A percentile compares a stretch with the other conserved stretches of the same genome.
Evolutionary conservation across 2,888 invertebrate genomes (phyloP).

Genomic region (Heliconius erato): DNA sequence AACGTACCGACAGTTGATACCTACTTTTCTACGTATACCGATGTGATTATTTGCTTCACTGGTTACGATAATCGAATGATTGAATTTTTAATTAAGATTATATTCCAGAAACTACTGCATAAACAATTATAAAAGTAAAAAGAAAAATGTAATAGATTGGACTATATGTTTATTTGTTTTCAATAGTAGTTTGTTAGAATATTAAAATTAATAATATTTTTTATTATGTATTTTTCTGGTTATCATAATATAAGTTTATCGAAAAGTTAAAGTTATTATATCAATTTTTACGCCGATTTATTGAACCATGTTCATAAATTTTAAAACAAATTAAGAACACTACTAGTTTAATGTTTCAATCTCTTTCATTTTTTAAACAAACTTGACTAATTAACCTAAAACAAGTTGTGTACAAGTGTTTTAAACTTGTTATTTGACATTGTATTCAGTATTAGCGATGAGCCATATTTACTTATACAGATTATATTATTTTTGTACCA

Average conservation of each 20-base stretch:
- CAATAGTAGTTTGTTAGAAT: background rate
- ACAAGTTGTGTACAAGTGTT: background rate
- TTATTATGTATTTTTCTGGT: background rate
- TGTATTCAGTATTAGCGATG: background rate
- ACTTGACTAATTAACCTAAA: too few relatives aligned
- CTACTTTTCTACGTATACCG: background rate
- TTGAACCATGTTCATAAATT: background rate
- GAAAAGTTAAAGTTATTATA: background rate
- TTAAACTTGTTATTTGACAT: background rate
- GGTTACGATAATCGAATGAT: constrained; percentile 17
- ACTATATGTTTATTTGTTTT: background rate
- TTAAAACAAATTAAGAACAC: background rate
- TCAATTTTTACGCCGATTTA: background rate
- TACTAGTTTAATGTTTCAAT: too few relatives aligned
- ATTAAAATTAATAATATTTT: background rate
- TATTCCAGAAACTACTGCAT: background rate
- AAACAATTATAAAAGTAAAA: background rate
- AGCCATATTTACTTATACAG: too few relatives aligned
- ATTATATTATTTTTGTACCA: too few relatives aligned
- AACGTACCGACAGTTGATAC: constrained; percentile 3
- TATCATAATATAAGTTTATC: background rate
- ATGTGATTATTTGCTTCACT: constrained; percentile 27
- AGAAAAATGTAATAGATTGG: background rate
- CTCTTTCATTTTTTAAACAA: background rate
- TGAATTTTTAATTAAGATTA: background rate